Evolutionary conservation across 2,888 invertebrate genomes (phyloP).

Genomic region (Heliconius charithonia): DNA sequence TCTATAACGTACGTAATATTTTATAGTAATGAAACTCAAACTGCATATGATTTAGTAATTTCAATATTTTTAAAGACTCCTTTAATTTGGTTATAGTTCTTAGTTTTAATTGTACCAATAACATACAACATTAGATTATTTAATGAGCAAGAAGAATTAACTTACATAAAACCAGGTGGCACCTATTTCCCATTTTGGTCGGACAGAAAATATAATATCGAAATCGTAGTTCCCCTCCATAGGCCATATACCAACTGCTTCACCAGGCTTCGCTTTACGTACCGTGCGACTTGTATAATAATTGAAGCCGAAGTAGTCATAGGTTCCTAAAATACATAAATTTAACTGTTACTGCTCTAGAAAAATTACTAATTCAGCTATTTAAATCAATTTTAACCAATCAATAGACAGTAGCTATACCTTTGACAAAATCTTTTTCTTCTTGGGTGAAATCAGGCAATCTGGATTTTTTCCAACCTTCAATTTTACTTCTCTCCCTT

Average conservation of each 20-base stretch:
- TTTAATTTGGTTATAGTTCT: no score
- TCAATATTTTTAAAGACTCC: no score
- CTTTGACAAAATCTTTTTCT: conserved; percentile 16
- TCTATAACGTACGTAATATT: conserved; percentile 50
- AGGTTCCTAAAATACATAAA: conserved; percentile 67
- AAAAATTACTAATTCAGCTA: neutral
- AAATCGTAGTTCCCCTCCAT: conserved; percentile 53
- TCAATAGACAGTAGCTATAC: conserved; percentile 46
- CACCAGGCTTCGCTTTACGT: conserved; percentile 51
- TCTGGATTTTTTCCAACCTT: neutral
- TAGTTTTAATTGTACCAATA: no score
- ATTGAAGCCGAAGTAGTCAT: conserved; percentile 83
- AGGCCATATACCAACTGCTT: conserved; percentile 51
- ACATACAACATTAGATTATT: no score
- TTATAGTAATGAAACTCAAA: neutral
- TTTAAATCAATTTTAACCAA: neutral
- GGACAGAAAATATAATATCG: conserved; percentile 40
- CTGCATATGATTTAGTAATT: neutral
- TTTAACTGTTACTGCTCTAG: neutral
- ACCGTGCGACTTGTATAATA: conserved; percentile 57
- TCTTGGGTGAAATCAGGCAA: neutral
- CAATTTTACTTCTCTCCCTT: neutral
- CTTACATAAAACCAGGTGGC: conserved; percentile 54
- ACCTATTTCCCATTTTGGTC: conserved; percentile 51
- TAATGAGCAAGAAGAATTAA: no score